Percentiles rank a stretch among this genome's conserved stretches.
Conservation (phyloP, 2,888 invertebrate genomes). For the Latrodectus elegans region DNA sequence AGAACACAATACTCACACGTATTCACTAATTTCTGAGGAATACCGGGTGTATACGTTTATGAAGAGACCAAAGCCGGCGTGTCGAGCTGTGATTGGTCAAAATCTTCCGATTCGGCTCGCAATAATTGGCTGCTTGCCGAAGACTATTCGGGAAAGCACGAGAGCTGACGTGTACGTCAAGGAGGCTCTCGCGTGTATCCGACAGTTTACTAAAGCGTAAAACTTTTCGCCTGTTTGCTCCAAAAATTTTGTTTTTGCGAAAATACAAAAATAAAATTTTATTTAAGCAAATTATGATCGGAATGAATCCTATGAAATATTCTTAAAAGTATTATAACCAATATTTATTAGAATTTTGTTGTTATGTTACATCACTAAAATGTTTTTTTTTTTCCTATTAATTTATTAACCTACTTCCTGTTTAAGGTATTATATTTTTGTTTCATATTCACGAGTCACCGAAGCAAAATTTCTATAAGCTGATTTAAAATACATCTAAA, state of each 20-base stretch:
- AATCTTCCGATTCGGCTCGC: conserved; percentile 40
- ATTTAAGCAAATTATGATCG: too few species aligned
- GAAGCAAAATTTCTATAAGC: too few species aligned
- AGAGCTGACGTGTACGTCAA: conserved; percentile 57
- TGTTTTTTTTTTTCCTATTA: too few species aligned
- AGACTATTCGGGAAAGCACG: conserved; percentile 42
- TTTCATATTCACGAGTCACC: too few species aligned
- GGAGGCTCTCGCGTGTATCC: neutral
- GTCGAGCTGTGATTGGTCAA: conserved; percentile 56
- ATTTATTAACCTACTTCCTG: too few species aligned
- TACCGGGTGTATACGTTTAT: conserved; percentile 44
- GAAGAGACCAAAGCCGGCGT: conserved; percentile 48
- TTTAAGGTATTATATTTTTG: too few species aligned
- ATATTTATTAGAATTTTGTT: neutral
- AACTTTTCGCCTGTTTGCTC: too few species aligned
- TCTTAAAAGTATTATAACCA: neutral
- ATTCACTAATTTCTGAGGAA: neutral
- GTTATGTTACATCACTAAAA: neutral
- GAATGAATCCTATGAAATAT: neutral
- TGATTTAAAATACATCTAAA: too few species aligned
- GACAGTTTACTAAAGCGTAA: too few species aligned
- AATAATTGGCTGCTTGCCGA: conserved; percentile 35
- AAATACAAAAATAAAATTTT: neutral
- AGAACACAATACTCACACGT: too few species aligned
- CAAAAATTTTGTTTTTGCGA: neutral